These are phyloP conservation scores for Herpailurus yagouaroundi DNA, from an alignment of 2,113 vertebrate genomes.

Conservation along the genomic window DNA sequence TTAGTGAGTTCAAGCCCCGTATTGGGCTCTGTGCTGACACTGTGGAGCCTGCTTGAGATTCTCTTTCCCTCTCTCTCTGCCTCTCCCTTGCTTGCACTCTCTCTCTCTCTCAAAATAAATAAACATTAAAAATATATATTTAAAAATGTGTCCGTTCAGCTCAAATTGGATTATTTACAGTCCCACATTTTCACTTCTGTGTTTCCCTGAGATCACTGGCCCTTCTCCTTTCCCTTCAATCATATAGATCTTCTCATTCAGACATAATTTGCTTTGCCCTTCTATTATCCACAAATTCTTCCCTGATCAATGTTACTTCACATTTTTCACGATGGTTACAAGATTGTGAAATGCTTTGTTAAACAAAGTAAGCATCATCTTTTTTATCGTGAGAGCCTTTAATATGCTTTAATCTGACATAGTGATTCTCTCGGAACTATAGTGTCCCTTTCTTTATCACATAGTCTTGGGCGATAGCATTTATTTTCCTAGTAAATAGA, in stretches of 20 bases:
- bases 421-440: neutral
- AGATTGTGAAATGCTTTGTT: slow-evolving; percentile 18
- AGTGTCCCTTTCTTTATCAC: neutral
- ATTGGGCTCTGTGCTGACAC: no score
- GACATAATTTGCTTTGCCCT: neutral
- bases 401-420: neutral
- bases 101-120: no score
- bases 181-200: neutral
- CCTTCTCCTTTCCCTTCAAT: neutral
- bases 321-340: neutral
- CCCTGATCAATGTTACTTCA: neutral
- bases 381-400: neutral
- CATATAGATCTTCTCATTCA: neutral
- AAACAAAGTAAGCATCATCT: neutral
- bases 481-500: neutral
- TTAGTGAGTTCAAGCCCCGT: no score
- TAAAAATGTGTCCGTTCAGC: neutral
- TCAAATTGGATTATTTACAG: neutral
- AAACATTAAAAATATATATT: no score
- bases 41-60: no score
- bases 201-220: neutral
- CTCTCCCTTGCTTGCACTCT: no score
- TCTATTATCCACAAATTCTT: neutral
- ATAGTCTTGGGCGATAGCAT: neutral
- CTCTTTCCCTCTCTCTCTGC: no score